phyloP scores from a whole-genome alignment of 2,888 invertebrate genomes.

The Capitulum mitella region DNA sequence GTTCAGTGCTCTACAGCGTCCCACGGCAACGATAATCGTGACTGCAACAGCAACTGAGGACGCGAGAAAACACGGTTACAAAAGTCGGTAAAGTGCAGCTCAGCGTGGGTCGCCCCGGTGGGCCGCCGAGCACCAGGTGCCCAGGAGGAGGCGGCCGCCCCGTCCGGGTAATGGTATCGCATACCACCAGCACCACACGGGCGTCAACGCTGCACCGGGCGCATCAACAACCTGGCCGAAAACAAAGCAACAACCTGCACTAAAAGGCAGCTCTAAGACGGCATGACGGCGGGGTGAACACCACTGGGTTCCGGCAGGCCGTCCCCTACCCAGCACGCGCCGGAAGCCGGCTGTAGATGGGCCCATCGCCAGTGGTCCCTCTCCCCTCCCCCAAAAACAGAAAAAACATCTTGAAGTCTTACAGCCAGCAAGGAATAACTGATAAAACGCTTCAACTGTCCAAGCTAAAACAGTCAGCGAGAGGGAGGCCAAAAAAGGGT shows the following conservation, averaged over 20 bases:
- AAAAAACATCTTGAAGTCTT: too few relatives aligned
- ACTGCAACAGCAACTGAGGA: neutral
- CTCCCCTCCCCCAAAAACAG: neutral
- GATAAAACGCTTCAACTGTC: neutral
- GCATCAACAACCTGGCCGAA: neutral
- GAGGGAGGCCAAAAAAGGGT: too few relatives aligned
- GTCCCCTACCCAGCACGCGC: neutral
- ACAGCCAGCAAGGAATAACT: too few relatives aligned
- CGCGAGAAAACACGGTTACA: neutral
- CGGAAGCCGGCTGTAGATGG: neutral
- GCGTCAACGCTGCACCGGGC: neutral
- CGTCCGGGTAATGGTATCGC: too few relatives aligned
- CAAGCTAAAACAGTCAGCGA: neutral
- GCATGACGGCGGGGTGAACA: too few relatives aligned
- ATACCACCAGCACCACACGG: too few relatives aligned
- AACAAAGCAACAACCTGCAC: conserved; percentile 2
- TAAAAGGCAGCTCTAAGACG: neutral
- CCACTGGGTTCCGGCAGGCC: neutral
- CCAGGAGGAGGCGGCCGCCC: too few relatives aligned
- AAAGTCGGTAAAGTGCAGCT: neutral
- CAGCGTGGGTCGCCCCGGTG: neutral
- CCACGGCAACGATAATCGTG: neutral
- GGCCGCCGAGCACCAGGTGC: neutral
- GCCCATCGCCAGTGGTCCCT: neutral
- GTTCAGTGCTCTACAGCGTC: neutral